phyloP scores from a whole-genome alignment of 2,888 invertebrate genomes.

The Mythimna ferrago region DNA sequence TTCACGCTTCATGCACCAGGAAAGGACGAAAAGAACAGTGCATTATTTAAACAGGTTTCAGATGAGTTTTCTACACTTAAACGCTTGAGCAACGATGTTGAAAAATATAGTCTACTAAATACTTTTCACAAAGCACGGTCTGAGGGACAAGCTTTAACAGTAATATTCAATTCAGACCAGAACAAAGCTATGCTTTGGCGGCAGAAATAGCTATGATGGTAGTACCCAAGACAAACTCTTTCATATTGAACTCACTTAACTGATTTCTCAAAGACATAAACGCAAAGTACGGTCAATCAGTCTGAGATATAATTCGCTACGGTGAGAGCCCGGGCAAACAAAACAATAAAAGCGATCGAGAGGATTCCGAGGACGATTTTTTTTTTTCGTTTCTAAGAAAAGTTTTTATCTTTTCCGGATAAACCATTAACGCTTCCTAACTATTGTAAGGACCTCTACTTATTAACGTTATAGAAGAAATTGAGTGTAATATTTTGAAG shows the following conservation, averaged over 20 bases:
- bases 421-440: slow-evolving; percentile 24
- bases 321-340: slow-evolving; percentile 19
- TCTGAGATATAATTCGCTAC: slow-evolving; percentile 17
- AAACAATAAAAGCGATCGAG: slow-evolving; percentile 35
- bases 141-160: neutral
- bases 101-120: neutral
- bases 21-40: slow-evolving; percentile 32
- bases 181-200: neutral
- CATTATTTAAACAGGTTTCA: slow-evolving; percentile 42
- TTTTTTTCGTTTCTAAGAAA: slow-evolving; percentile 39
- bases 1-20: slow-evolving; percentile 40
- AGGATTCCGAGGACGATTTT: slow-evolving; percentile 16
- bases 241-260: neutral
- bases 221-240: neutral
- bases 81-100: neutral
- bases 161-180: neutral
- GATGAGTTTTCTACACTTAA: slow-evolving; percentile 17
- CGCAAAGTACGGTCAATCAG: slow-evolving; percentile 18
- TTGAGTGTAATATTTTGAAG: neutral
- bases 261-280: slow-evolving; percentile 3
- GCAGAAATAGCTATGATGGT: neutral
- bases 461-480: neutral
- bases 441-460: neutral
- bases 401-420: slow-evolving; percentile 47
- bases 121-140: no score